Percentiles rank a stretch among this genome's conserved stretches.
These are phyloP conservation scores for Masnerella sp. DNA, from an alignment of 2,888 invertebrate species.

Conservation along the genomic window DNA sequence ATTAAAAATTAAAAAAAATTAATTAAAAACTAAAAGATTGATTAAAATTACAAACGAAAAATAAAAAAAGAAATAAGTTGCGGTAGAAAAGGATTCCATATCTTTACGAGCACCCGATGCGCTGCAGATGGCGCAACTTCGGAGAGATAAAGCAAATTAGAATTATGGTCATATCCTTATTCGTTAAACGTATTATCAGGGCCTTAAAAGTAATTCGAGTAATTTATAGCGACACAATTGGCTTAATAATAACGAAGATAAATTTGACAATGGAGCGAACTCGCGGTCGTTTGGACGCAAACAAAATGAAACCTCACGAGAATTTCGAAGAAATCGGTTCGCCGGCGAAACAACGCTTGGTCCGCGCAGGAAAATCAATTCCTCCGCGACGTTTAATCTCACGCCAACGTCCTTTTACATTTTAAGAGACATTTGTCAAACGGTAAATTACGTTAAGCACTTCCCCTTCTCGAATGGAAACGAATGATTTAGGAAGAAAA, in stretches of 20 bases:
- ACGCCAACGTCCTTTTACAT: background rate
- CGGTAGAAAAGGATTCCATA: too few relatives aligned
- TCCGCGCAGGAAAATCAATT: slow-evolving; percentile 11
- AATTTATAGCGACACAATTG: slow-evolving; percentile 10
- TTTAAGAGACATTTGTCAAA: slow-evolving; percentile 9
- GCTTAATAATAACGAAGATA: slow-evolving; percentile 10
- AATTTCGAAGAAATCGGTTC: background rate
- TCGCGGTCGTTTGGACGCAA: background rate
- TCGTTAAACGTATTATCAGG: background rate
- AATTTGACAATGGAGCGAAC: slow-evolving; percentile 5
- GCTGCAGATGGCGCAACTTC: too few relatives aligned
- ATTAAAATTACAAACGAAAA: too few relatives aligned
- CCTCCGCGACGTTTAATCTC: background rate
- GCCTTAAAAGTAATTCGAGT: background rate
- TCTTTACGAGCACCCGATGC: too few relatives aligned
- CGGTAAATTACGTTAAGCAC: slow-evolving; percentile 15
- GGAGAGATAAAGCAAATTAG: too few relatives aligned
- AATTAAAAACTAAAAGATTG: too few relatives aligned
- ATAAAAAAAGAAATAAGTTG: too few relatives aligned
- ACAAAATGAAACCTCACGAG: background rate
- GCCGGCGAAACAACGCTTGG: background rate
- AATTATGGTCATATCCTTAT: slow-evolving; percentile 1
- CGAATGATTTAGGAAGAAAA: slow-evolving; percentile 31
- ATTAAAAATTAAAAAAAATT: too few relatives aligned
- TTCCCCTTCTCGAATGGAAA: slow-evolving; percentile 7